phyloP scores from a whole-genome alignment of 2,888 invertebrate genomes.

The Rhamphomyia laevipes region DNA sequence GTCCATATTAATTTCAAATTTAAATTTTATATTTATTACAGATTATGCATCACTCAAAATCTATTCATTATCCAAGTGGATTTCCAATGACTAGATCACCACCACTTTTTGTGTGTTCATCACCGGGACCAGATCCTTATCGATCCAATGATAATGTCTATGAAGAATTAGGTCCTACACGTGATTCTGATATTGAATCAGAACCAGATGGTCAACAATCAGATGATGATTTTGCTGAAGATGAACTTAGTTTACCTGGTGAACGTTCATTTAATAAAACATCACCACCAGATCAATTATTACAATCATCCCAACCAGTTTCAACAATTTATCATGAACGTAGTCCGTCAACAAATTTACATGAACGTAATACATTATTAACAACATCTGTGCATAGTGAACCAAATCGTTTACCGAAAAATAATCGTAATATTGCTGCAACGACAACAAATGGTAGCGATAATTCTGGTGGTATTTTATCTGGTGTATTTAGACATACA shows the following conservation, averaged over 20 bases:
- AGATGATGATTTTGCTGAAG: conserved; percentile 78
- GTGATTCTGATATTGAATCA: conserved; percentile 49
- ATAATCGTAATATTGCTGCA: neutral
- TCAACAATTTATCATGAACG: conserved; percentile 24
- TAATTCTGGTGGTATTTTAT: conserved; percentile 17
- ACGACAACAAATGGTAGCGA: conserved; percentile 12
- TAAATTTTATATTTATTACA: neutral
- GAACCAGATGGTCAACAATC: conserved; percentile 54
- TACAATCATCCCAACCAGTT: conserved; percentile 17
- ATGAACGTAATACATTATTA: conserved; percentile 33
- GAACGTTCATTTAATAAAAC: conserved; percentile 34
- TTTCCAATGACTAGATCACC: conserved; percentile 46
- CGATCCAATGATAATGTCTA: conserved; percentile 61
- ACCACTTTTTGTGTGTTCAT: conserved; percentile 59
- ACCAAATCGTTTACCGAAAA: conserved; percentile 18
- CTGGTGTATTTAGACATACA: conserved; percentile 21
- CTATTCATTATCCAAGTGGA: conserved; percentile 47
- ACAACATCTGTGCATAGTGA: conserved; percentile 23
- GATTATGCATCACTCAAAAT: conserved; percentile 45
- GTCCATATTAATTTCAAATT: no score
- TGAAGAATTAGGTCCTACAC: conserved; percentile 59
- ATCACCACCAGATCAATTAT: conserved; percentile 12
- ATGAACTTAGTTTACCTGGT: conserved; percentile 55
- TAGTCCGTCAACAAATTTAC: conserved; percentile 16
- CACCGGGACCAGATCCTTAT: conserved; percentile 55